These are phyloP conservation scores for Siniperca scherzeri DNA, from an alignment of 2,797 vertebrate genomes.

Conservation along the genomic window DNA sequence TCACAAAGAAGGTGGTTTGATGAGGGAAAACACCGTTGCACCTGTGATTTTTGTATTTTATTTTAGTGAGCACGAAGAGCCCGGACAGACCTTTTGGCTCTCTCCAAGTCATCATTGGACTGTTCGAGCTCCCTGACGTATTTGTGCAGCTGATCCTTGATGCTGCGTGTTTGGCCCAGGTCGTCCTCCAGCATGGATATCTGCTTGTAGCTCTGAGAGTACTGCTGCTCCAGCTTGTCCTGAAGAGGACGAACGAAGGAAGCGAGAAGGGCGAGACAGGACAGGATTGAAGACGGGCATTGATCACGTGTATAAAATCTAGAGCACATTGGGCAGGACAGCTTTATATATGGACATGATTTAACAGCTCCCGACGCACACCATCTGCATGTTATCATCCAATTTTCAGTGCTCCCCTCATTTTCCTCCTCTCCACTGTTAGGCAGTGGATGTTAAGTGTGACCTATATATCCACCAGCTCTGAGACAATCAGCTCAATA, in stretches of 20 bases:
- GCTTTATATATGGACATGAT: not conserved
- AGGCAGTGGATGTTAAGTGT: constrained; percentile 30
- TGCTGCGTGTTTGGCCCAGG: constrained; percentile 93
- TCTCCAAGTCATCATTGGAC: constrained; percentile 96
- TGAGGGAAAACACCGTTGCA: not conserved
- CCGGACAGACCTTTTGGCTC: constrained; percentile 91
- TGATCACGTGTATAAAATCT: not conserved
- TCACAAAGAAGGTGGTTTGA: not conserved
- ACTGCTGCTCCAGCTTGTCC: constrained; percentile 95
- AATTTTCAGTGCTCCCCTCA: constrained; percentile 48
- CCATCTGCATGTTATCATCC: constrained; percentile 17
- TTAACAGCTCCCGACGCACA: not conserved
- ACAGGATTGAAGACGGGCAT: not conserved
- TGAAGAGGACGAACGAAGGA: constrained; percentile 57
- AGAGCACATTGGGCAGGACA: not conserved
- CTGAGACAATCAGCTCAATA: constrained; percentile 52
- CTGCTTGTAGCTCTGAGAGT: constrained; percentile 97
- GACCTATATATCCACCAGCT: constrained; percentile 67
- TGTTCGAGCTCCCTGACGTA: constrained; percentile 97
- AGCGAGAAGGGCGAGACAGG: not conserved
- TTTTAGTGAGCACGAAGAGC: not conserved
- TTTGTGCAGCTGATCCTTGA: constrained; percentile 97
- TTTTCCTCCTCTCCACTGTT: not conserved
- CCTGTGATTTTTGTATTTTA: not conserved
- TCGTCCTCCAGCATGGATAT: constrained; percentile 95